phyloP scores from a whole-genome alignment of 2,888 invertebrate genomes.

The Pachycephus smyrnensis region DNA sequence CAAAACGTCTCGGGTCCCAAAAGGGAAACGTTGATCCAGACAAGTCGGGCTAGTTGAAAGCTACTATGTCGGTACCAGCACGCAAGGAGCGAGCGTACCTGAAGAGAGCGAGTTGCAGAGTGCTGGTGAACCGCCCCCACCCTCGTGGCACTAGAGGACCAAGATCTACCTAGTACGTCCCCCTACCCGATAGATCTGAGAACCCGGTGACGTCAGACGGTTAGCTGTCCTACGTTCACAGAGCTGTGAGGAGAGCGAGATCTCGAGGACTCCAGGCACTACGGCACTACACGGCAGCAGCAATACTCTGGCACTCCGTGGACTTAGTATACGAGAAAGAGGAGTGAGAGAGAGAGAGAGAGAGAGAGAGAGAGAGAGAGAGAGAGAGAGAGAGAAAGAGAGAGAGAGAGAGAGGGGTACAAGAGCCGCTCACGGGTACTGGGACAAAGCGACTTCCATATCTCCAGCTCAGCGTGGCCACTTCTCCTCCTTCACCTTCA shows the following conservation, averaged over 20 bases:
- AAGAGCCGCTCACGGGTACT: slow-evolving; percentile 31
- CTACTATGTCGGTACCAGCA: slow-evolving; percentile 42
- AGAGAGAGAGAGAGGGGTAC: slow-evolving; percentile 27
- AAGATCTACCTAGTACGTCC: slow-evolving; percentile 32
- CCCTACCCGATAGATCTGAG: slow-evolving; percentile 43
- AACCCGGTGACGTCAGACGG: slow-evolving; percentile 55
- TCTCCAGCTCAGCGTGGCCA: slow-evolving; percentile 15
- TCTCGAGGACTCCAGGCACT: slow-evolving; percentile 15
- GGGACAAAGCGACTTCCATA: slow-evolving; percentile 40
- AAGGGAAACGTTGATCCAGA: too few species aligned
- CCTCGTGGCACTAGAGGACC: slow-evolving; percentile 32
- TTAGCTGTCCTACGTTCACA: slow-evolving; percentile 56
- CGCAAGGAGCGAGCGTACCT: slow-evolving; percentile 54
- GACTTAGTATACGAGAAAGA: background rate
- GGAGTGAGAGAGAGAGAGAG: slow-evolving; percentile 2
- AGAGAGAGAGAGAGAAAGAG: slow-evolving; percentile 31
- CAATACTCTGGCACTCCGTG: too few species aligned
- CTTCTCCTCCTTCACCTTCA: slow-evolving; percentile 1
- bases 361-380: slow-evolving; percentile 21
- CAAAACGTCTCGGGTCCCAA: too few species aligned
- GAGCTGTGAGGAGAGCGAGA: slow-evolving; percentile 37
- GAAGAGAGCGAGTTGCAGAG: slow-evolving; percentile 56
- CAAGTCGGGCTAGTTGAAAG: too few species aligned
- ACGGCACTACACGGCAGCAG: too few species aligned
- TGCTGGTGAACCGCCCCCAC: slow-evolving; percentile 60